Conservation (phyloP, 2,888 invertebrate genomes). For the Leptinotarsa tumamoca region DNA sequence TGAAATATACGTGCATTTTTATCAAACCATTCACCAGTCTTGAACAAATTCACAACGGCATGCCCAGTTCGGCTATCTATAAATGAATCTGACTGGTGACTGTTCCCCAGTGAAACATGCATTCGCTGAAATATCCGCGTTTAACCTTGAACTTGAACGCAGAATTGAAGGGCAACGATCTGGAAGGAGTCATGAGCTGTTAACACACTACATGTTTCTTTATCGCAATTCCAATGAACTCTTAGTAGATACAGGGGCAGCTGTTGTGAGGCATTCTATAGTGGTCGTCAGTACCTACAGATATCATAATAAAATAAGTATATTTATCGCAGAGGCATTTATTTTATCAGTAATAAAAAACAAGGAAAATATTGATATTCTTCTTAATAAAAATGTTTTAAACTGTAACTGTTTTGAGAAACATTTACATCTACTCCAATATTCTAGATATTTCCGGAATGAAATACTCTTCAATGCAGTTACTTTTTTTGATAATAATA, state of each 20-base stretch:
- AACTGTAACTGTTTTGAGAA: too few species aligned
- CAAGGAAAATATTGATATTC: too few species aligned
- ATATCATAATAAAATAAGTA: not conserved
- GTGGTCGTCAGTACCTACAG: not conserved
- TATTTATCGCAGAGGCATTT: not conserved
- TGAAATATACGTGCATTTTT: not conserved
- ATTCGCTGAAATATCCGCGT: slow-evolving; percentile 36
- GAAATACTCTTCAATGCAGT: too few species aligned
- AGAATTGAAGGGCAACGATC: slow-evolving; percentile 43
- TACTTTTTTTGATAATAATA: too few species aligned
- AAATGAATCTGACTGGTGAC: slow-evolving; percentile 20
- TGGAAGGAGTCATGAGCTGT: slow-evolving; percentile 41
- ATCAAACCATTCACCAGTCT: not conserved
- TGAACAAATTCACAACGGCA: not conserved
- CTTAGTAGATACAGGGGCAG: slow-evolving; percentile 9
- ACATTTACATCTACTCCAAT: too few species aligned
- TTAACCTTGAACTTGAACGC: slow-evolving; percentile 51
- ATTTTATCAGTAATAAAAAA: too few species aligned
- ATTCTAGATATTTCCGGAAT: too few species aligned
- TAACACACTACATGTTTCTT: slow-evolving; percentile 28
- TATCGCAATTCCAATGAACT: slow-evolving; percentile 8
- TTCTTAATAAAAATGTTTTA: too few species aligned
- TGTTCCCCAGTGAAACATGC: slow-evolving; percentile 19
- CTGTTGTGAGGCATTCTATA: not conserved
- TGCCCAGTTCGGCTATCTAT: slow-evolving; percentile 6